Percentiles rank a stretch among this genome's conserved stretches.
Conservation (phyloP, 2,797 vertebrate species). For the Ibycter americanus region DNA sequence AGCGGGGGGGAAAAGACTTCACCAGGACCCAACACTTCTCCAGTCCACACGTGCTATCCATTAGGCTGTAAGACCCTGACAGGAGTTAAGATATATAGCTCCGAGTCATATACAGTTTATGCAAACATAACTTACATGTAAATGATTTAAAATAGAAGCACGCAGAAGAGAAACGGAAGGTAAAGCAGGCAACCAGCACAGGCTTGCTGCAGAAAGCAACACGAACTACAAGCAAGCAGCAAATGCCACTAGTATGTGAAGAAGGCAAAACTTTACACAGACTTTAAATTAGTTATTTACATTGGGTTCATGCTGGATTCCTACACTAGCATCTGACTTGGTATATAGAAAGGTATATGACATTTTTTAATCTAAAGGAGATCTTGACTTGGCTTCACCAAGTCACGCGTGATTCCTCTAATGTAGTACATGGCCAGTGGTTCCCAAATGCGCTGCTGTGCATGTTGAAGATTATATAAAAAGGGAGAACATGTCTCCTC, state of each 20-base stretch:
- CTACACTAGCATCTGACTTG: background rate
- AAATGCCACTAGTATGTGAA: background rate
- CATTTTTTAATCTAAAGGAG: conserved; percentile 2
- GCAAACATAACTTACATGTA: background rate
- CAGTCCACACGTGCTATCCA: background rate
- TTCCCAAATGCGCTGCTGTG: background rate
- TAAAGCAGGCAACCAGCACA: background rate
- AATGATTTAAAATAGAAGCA: background rate
- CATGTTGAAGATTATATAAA: background rate
- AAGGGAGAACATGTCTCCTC: background rate
- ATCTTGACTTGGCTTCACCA: background rate
- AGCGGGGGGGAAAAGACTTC: background rate
- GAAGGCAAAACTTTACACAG: background rate
- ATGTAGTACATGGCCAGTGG: background rate
- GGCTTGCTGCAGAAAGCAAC: background rate
- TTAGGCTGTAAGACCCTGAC: background rate
- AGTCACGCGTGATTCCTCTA: background rate
- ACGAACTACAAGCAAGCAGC: background rate
- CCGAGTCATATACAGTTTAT: background rate
- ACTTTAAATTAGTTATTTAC: background rate
- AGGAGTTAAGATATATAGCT: background rate
- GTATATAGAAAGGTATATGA: background rate
- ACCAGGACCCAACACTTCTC: background rate
- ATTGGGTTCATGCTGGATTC: background rate
- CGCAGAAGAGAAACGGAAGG: background rate